phyloP scores from a whole-genome alignment of 2,888 invertebrate genomes.

The Oegoconia quadripuncta region DNA sequence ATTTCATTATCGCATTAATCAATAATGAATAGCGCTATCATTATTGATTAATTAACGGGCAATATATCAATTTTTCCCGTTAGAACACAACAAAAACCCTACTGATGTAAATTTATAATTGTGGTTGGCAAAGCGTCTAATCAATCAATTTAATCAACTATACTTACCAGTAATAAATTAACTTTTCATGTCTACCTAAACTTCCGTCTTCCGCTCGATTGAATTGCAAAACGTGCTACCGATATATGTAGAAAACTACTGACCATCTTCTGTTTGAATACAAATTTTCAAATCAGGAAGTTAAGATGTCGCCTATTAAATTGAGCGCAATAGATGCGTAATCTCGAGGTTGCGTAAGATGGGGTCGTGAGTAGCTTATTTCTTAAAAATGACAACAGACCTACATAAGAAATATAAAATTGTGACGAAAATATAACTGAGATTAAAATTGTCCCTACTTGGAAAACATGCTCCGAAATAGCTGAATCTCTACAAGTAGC shows the following conservation, averaged over 20 bases:
- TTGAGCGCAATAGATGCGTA: constrained; percentile 19
- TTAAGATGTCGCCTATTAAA: constrained; percentile 29
- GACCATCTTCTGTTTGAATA: constrained; percentile 36
- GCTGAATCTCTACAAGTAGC: too few relatives aligned
- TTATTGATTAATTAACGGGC: too few relatives aligned
- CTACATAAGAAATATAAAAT: too few relatives aligned
- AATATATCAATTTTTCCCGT: too few relatives aligned
- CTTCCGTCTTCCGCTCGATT: constrained; percentile 26
- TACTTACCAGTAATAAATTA: neutral
- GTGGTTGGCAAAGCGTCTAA: neutral
- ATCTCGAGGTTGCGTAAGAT: constrained; percentile 19
- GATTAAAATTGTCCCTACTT: too few relatives aligned
- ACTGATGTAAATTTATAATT: neutral
- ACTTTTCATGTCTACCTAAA: constrained; percentile 5
- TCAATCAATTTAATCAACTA: constrained; percentile 4
- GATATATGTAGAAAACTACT: constrained; percentile 38
- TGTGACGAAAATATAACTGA: too few relatives aligned
- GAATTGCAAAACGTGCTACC: constrained; percentile 32
- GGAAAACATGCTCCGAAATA: too few relatives aligned
- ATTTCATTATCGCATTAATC: too few relatives aligned
- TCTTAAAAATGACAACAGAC: too few relatives aligned
- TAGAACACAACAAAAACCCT: neutral
- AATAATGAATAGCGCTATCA: too few relatives aligned
- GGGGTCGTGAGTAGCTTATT: neutral
- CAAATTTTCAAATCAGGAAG: constrained; percentile 47